A percentile compares a stretch with the other conserved stretches of the same genome.
Conservation (phyloP, 2,888 invertebrate genomes). For the Strigamia transsilvanica region DNA sequence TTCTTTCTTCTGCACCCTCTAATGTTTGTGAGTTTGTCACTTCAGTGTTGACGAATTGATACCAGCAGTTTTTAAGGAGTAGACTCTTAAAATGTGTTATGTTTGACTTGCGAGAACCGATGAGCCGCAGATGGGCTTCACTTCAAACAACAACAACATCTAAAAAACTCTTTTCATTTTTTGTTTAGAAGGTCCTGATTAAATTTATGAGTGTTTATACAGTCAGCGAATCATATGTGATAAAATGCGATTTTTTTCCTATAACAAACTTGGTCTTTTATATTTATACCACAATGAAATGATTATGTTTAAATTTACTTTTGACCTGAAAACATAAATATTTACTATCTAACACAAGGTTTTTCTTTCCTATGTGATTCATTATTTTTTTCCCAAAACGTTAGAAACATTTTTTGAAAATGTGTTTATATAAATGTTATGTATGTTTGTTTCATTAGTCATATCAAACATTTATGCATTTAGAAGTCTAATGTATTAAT, state of each 20-base stretch:
- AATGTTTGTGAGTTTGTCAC: conserved; percentile 35
- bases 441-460: background rate
- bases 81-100: conserved; percentile 28
- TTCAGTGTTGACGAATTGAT: conserved; percentile 37
- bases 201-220: background rate
- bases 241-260: background rate
- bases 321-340: background rate
- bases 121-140: background rate
- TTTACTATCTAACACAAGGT: conserved; percentile 1
- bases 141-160: background rate
- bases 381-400: background rate
- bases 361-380: background rate
- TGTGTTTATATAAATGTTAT: background rate
- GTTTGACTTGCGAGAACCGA: conserved; percentile 33
- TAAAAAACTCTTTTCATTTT: background rate
- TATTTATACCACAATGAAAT: background rate
- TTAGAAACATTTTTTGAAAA: background rate
- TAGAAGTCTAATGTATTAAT: conserved; percentile 18
- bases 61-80: conserved; percentile 36
- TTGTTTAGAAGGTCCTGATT: background rate
- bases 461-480: background rate
- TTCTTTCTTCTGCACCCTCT: conserved; percentile 30
- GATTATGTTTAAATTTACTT: conserved; percentile 42
- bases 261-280: background rate
- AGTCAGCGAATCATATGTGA: background rate